Evolutionary conservation across 2,113 vertebrate genomes (phyloP).

Genomic region (Hylia prasina): DNA sequence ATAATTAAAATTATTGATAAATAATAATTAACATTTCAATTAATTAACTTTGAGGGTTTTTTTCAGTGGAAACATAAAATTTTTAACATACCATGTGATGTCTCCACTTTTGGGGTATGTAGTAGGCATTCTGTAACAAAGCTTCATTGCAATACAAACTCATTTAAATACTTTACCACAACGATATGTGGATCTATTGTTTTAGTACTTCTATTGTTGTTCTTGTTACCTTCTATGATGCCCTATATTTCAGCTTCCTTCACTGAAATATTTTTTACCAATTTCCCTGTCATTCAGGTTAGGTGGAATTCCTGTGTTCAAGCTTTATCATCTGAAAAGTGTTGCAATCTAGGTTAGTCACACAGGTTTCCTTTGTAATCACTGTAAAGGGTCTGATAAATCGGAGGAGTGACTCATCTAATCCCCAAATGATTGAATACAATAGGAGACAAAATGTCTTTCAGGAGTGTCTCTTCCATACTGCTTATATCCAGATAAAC

Average conservation of each 20-base stretch:
- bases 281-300: neutral
- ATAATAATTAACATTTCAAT: neutral
- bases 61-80: neutral
- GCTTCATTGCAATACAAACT: neutral
- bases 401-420: neutral
- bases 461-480: neutral
- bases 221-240: neutral
- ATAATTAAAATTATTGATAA: neutral
- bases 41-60: neutral
- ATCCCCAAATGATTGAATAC: neutral
- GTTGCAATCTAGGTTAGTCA: neutral
- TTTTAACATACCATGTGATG: neutral
- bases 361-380: neutral
- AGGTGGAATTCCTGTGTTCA: neutral
- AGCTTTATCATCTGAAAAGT: neutral
- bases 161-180: neutral
- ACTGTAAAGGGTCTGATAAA: neutral
- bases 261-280: neutral
- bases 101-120: neutral
- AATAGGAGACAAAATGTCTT: neutral
- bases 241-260: neutral
- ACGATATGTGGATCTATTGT: neutral
- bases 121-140: neutral
- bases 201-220: neutral
- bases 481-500: neutral